A percentile compares a stretch with the other conserved stretches of the same genome.
These are phyloP conservation scores for Drosophila subsilvestris DNA, from an alignment of 2,888 invertebrate genomes.

Conservation along the genomic window DNA sequence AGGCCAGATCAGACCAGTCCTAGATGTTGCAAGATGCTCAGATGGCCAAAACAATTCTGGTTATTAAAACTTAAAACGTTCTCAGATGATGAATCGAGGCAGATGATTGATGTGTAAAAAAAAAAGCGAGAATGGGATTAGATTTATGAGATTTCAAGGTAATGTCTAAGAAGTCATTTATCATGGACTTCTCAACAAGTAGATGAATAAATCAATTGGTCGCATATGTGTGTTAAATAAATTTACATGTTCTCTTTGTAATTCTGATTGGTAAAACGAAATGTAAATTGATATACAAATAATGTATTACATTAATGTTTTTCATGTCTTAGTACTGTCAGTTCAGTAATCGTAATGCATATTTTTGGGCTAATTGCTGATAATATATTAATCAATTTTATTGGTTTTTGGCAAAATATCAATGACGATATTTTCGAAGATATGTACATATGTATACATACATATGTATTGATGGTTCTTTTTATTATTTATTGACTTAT, in stretches of 20 bases:
- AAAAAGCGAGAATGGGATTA: neutral
- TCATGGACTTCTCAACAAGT: neutral
- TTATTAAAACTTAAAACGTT: conserved; percentile 60
- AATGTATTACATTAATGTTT: no score
- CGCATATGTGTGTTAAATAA: neutral
- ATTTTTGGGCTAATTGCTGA: no score
- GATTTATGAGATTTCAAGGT: conserved; percentile 6
- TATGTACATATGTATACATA: no score
- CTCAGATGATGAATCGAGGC: conserved; percentile 52
- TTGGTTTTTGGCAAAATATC: no score
- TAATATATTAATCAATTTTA: no score
- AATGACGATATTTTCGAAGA: no score
- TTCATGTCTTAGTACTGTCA: no score
- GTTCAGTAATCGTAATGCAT: no score
- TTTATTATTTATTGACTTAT: no score
- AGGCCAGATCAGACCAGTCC: neutral
- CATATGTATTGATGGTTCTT: no score
- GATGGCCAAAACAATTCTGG: conserved; percentile 46
- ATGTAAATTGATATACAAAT: neutral
- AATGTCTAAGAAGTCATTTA: neutral
- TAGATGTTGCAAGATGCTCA: conserved; percentile 7
- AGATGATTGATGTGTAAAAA: conserved; percentile 51
- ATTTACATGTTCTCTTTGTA: neutral
- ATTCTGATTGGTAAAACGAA: neutral
- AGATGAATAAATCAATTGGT: neutral